Evolutionary conservation across 2,888 invertebrate species (phyloP).

Genomic region (Gnatocerus cornutus): DNA sequence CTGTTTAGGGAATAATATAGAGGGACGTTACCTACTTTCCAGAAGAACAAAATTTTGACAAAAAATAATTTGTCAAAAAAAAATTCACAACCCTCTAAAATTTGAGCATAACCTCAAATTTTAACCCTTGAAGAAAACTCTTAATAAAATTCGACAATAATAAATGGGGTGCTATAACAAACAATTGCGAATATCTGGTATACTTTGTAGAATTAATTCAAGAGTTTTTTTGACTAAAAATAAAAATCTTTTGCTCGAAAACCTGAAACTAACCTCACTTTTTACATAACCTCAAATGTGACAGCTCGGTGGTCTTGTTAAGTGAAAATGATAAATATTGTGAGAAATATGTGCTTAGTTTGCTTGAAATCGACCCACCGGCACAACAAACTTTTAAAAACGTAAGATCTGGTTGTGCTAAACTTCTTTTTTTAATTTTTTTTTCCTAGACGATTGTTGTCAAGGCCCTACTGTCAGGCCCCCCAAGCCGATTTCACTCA

Average conservation of each 20-base stretch:
- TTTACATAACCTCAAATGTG: constrained; percentile 28
- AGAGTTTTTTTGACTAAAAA: background rate
- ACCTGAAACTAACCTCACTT: constrained; percentile 31
- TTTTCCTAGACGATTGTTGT: background rate
- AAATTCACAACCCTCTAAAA: background rate
- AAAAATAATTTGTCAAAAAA: background rate
- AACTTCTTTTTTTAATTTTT: background rate
- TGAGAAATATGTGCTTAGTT: constrained; percentile 1
- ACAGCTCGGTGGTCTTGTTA: background rate
- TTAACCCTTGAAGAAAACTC: background rate
- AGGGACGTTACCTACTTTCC: background rate
- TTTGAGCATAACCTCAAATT: background rate
- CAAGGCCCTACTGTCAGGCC: background rate
- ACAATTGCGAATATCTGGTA: background rate
- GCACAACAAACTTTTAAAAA: background rate
- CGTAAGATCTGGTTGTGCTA: background rate
- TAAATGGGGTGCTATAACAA: too few relatives aligned
- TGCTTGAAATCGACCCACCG: background rate
- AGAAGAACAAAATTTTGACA: background rate
- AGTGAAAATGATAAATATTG: constrained; percentile 25
- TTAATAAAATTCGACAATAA: too few relatives aligned
- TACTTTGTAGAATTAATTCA: background rate
- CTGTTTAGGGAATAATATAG: background rate
- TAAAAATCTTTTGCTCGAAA: background rate
- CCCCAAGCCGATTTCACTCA: constrained; percentile 57